Conservation (phyloP, 2,113 vertebrate species). For the Glaucomys volans region DNA sequence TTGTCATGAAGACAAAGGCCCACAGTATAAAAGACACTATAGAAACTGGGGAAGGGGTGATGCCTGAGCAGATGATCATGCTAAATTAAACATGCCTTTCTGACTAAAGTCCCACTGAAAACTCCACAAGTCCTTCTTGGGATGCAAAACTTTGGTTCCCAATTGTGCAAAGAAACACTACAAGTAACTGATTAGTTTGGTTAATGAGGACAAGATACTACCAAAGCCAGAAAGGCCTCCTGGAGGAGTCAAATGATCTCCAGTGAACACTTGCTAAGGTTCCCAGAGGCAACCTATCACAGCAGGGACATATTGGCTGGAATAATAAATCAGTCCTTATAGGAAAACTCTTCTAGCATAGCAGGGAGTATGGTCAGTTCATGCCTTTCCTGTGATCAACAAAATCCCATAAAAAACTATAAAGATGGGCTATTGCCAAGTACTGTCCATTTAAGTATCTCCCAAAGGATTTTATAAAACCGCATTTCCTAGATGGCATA, state of each 20-base stretch:
- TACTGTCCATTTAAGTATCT: background rate
- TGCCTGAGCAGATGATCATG: no score
- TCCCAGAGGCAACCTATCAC: background rate
- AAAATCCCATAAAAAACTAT: background rate
- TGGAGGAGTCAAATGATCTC: background rate
- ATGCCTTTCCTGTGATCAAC: background rate
- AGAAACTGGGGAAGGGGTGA: no score
- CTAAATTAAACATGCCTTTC: no score
- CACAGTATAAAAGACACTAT: no score
- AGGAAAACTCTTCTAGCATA: background rate
- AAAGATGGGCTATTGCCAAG: background rate
- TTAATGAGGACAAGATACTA: no score
- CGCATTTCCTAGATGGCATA: background rate
- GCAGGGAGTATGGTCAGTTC: background rate
- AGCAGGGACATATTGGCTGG: background rate
- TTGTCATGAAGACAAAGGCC: no score
- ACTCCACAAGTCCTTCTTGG: no score
- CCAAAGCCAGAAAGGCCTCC: background rate
- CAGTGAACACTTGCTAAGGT: background rate
- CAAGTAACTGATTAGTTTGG: no score
- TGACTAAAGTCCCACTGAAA: no score
- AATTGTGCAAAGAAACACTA: no score
- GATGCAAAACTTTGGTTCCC: no score
- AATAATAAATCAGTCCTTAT: background rate
- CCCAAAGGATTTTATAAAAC: background rate